Conservation (phyloP, 2,797 vertebrate genomes). For the Notolepis coatsorum region DNA sequence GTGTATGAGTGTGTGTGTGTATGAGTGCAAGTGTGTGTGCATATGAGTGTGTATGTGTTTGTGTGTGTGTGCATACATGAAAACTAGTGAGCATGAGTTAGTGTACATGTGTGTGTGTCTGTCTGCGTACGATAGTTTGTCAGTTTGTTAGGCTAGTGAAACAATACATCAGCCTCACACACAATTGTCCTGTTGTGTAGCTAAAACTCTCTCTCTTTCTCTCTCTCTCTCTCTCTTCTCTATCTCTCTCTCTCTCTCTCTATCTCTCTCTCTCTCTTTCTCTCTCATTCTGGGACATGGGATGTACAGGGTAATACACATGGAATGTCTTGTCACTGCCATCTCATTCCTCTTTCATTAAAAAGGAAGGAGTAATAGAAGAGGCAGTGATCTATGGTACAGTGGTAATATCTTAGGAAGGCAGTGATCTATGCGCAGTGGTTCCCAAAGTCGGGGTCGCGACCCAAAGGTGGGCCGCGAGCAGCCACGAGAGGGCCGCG, state of each 20-base stretch:
- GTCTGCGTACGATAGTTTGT: slow-evolving; percentile 50
- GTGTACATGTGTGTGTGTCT: slow-evolving; percentile 36
- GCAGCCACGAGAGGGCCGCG: too few species aligned
- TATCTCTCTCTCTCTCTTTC: slow-evolving; percentile 37
- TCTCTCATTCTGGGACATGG: slow-evolving; percentile 60
- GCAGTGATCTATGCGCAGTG: too few species aligned
- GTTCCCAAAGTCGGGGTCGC: too few species aligned
- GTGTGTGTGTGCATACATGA: slow-evolving; percentile 30
- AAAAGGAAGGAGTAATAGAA: background rate
- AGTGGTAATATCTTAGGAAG: too few species aligned
- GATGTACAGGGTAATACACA: slow-evolving; percentile 70
- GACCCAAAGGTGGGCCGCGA: too few species aligned
- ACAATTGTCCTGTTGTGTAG: slow-evolving; percentile 60
- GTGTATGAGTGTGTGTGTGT: background rate
- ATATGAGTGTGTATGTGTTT: background rate
- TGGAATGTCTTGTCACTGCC: slow-evolving; percentile 22
- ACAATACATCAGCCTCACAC: slow-evolving; percentile 59
- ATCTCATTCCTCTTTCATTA: background rate
- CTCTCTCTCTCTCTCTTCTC: background rate
- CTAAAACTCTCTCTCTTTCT: slow-evolving; percentile 28
- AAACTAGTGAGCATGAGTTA: too few species aligned
- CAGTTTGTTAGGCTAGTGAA: slow-evolving; percentile 55
- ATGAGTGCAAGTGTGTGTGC: background rate
- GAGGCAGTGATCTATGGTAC: slow-evolving; percentile 31
- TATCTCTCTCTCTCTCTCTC: slow-evolving; percentile 35